Evolutionary conservation across 2,797 vertebrate species (phyloP).

Genomic region (Mus spretus): DNA sequence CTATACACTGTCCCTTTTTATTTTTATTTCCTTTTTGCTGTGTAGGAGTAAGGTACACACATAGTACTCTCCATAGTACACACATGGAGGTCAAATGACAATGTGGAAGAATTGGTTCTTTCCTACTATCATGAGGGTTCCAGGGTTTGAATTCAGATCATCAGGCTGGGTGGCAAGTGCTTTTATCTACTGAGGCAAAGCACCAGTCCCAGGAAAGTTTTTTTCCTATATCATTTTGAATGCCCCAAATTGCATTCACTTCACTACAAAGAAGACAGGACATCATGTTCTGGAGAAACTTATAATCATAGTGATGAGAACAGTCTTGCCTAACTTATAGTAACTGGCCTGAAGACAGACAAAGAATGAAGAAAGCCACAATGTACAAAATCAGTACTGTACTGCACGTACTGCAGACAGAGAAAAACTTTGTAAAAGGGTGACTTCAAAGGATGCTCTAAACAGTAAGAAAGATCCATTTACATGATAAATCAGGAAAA

Average conservation of each 20-base stretch:
- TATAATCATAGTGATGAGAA: constrained; percentile 19
- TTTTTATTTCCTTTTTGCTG: background rate
- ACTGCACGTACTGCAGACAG: background rate
- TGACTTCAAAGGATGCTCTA: constrained; percentile 52
- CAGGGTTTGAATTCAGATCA: background rate
- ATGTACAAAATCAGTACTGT: background rate
- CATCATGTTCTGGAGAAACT: background rate
- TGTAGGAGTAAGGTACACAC: background rate
- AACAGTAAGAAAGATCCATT: constrained; percentile 17
- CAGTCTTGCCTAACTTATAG: constrained; percentile 8
- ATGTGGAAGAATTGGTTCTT: background rate
- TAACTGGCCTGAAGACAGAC: background rate
- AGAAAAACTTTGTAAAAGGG: constrained; percentile 26
- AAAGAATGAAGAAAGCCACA: background rate
- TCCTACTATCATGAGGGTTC: too few relatives aligned
- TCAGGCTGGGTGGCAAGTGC: background rate
- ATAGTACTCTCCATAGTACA: background rate
- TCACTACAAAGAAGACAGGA: constrained; percentile 34
- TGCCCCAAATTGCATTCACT: background rate
- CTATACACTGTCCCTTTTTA: background rate
- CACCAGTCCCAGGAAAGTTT: background rate
- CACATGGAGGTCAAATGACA: background rate
- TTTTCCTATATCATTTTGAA: background rate
- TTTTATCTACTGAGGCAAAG: background rate
- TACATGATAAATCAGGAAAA: constrained; percentile 31